These are phyloP conservation scores for Desmophyllum pertusum DNA, from an alignment of 92 coral and sea anemone genomes.

Conservation along the genomic window DNA sequence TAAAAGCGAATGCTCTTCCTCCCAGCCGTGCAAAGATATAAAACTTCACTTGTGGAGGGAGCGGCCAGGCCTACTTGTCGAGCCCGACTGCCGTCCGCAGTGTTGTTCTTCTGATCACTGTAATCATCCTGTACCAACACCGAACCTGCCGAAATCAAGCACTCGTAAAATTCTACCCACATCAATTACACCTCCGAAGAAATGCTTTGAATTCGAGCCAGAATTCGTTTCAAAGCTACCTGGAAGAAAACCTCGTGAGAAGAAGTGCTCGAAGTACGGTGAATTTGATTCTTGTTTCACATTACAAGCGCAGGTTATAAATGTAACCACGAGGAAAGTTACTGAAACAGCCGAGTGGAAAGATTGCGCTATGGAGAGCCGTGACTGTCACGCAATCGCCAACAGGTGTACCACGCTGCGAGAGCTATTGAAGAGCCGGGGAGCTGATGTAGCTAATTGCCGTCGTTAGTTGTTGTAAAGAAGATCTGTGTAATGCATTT, in stretches of 20 bases:
- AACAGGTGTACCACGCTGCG: conserved; percentile 51
- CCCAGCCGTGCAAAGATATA: conserved; percentile 29
- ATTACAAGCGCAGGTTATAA: conserved; percentile 28
- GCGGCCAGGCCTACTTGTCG: conserved; percentile 11
- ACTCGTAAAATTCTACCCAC: conserved; percentile 13
- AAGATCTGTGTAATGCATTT: conserved; percentile 61
- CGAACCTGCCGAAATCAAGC: neutral
- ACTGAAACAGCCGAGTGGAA: conserved; percentile 48
- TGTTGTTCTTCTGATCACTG: conserved; percentile 24
- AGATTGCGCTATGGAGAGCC: conserved; percentile 57
- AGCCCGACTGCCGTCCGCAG: conserved; percentile 12
- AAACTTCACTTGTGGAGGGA: conserved; percentile 21
- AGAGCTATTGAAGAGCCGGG: conserved; percentile 22
- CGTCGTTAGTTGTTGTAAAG: conserved; percentile 52
- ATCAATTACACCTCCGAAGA: neutral
- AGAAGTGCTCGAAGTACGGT: conserved; percentile 16
- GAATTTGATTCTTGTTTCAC: conserved; percentile 7
- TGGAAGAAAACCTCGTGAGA: neutral
- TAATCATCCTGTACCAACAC: conserved; percentile 20
- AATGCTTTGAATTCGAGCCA: conserved; percentile 30
- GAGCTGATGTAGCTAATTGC: conserved; percentile 46
- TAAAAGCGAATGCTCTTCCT: conserved; percentile 6
- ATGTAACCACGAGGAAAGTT: neutral
- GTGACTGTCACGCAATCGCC: conserved; percentile 61
- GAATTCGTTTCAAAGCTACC: conserved; percentile 6